These are phyloP conservation scores for Drosophila borborema DNA, from an alignment of 2,888 invertebrate species.

Conservation along the genomic window DNA sequence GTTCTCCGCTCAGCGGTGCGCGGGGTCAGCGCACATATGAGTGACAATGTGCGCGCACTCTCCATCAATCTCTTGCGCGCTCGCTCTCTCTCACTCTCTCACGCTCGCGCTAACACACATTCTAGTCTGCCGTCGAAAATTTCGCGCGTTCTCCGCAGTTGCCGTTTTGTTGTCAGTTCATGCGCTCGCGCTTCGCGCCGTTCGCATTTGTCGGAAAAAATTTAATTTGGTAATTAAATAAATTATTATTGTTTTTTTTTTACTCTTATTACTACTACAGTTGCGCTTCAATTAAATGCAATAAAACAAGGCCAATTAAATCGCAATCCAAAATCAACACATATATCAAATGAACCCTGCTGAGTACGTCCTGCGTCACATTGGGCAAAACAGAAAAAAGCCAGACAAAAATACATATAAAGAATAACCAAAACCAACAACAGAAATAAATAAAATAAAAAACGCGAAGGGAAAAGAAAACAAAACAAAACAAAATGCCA, in stretches of 20 bases:
- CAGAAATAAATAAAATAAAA: conserved; percentile 12
- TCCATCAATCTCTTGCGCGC: not conserved
- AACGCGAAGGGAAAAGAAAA: conserved; percentile 5
- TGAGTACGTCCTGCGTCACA: conserved; percentile 56
- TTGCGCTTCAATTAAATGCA: conserved; percentile 20
- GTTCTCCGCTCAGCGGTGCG: conserved; percentile 1
- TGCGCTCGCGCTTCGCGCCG: conserved; percentile 24
- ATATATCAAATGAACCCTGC: not conserved
- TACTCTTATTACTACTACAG: conserved; percentile 13
- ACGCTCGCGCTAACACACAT: conserved; percentile 7
- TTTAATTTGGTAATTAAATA: conserved; percentile 64
- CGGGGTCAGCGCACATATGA: conserved; percentile 3
- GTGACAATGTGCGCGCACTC: conserved; percentile 8
- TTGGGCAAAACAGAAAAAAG: conserved; percentile 4
- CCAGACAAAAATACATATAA: conserved; percentile 8
- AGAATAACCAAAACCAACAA: not conserved
- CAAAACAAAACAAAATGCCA: conserved; percentile 25
- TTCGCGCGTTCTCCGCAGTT: conserved; percentile 58
- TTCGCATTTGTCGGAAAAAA: conserved; percentile 33
- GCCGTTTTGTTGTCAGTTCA: conserved; percentile 43
- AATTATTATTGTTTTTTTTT: conserved; percentile 42
- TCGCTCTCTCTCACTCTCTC: not conserved
- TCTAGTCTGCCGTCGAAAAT: conserved; percentile 11
- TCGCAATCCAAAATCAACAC: conserved; percentile 12
- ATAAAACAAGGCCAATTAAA: conserved; percentile 24